Conservation (phyloP, 2,113 vertebrate genomes). For the Astur gentilis region DNA sequence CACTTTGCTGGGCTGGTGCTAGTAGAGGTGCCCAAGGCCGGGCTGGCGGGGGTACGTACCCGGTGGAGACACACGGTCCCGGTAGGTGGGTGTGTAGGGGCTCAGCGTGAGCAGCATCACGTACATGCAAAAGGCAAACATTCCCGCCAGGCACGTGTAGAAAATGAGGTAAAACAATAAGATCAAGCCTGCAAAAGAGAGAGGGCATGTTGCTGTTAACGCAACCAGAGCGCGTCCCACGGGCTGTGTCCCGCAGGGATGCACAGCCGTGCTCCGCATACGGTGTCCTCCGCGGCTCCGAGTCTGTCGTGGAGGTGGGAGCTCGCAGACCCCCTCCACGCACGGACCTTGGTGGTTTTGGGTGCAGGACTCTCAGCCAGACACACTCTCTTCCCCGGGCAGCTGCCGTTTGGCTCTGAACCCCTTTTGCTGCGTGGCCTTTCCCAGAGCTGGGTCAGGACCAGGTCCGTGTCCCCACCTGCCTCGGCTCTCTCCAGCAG, state of each 20-base stretch:
- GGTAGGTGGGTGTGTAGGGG: slow-evolving; percentile 86
- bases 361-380: not conserved
- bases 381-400: accelerated
- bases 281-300: not conserved
- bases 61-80: slow-evolving; percentile 90
- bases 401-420: not conserved
- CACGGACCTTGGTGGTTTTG: not conserved
- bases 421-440: not conserved
- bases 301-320: not conserved
- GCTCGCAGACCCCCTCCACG: not conserved
- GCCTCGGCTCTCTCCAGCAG: accelerated
- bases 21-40: not conserved
- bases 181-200: slow-evolving; percentile 82
- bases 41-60: slow-evolving; percentile 72
- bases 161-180: slow-evolving; percentile 90
- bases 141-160: slow-evolving; percentile 89
- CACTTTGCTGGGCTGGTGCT: not conserved
- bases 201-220: not conserved
- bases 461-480: not conserved
- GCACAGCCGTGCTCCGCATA: not conserved
- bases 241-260: not conserved
- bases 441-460: not conserved
- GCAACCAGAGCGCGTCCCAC: not conserved
- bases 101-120: slow-evolving; percentile 90
- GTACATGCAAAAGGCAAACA: slow-evolving; percentile 91